Percentiles rank a stretch among this genome's conserved stretches.
phyloP scores from a whole-genome alignment of 2,888 invertebrate species.

The Agrochola lychnidis region DNA sequence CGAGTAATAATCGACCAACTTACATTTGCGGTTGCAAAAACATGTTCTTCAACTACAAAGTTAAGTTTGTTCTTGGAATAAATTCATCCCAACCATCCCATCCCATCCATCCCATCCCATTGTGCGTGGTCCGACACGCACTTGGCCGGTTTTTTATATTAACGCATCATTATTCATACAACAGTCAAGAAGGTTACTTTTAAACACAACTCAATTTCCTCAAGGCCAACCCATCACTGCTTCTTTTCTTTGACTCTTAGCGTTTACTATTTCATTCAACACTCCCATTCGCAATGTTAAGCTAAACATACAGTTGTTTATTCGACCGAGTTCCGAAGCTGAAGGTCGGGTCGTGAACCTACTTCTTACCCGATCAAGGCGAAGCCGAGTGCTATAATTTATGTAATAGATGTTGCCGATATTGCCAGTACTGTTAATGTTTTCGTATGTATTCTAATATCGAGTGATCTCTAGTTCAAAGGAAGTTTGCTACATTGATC shows the following conservation, averaged over 20 bases:
- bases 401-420: conserved; percentile 30
- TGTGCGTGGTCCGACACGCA: no score
- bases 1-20: no score
- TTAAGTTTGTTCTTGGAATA: no score
- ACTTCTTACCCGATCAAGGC: conserved; percentile 57
- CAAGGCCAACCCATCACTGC: conserved; percentile 45
- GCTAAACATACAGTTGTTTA: conserved; percentile 61
- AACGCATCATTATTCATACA: conserved; percentile 11
- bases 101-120: no score
- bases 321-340: conserved; percentile 49
- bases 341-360: conserved; percentile 64
- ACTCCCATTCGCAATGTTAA: conserved; percentile 39
- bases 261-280: conserved; percentile 66
- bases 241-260: conserved; percentile 35
- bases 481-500: neutral
- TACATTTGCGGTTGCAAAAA: no score
- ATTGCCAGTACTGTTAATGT: conserved; percentile 23
- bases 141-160: conserved; percentile 2
- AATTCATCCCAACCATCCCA: no score
- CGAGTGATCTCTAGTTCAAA: conserved; percentile 19
- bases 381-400: conserved; percentile 39
- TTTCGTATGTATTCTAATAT: conserved; percentile 22
- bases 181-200: neutral
- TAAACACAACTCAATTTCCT: conserved; percentile 26
- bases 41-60: no score